Conservation (phyloP, 2,797 vertebrate genomes). For the Sylvia borin region DNA sequence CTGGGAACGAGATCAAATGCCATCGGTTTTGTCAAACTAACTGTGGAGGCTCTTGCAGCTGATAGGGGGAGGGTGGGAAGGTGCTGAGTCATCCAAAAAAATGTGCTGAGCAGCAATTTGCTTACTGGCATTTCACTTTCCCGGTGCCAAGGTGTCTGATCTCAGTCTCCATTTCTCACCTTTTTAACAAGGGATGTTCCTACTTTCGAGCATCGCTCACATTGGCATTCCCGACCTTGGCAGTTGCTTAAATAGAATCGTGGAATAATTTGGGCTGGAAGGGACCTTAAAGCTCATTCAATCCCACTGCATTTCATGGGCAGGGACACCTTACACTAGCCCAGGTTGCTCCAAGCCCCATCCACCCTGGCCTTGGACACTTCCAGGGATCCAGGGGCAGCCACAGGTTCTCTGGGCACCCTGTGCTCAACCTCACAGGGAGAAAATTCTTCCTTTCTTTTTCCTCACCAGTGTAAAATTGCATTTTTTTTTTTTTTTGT, state of each 20-base stretch:
- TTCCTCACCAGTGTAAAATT: not conserved
- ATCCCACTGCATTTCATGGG: fast-evolving
- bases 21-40: not conserved
- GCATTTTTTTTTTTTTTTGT: not conserved
- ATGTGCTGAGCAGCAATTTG: not conserved
- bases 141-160: not conserved
- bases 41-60: not conserved
- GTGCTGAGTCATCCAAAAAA: not conserved
- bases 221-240: fast-evolving
- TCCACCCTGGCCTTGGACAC: not conserved
- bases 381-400: not conserved
- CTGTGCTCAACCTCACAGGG: not conserved
- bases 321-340: fast-evolving
- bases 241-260: not conserved
- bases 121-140: not conserved
- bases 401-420: not conserved
- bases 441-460: not conserved
- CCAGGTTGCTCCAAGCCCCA: fast-evolving
- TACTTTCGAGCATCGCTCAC: fast-evolving
- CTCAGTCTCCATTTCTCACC: not conserved
- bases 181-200: fast-evolving
- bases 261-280: not conserved
- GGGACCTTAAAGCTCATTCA: not conserved
- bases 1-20: not conserved
- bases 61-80: not conserved